phyloP scores from a whole-genome alignment of 2,797 vertebrate species.

The Urophycis tenuis region DNA sequence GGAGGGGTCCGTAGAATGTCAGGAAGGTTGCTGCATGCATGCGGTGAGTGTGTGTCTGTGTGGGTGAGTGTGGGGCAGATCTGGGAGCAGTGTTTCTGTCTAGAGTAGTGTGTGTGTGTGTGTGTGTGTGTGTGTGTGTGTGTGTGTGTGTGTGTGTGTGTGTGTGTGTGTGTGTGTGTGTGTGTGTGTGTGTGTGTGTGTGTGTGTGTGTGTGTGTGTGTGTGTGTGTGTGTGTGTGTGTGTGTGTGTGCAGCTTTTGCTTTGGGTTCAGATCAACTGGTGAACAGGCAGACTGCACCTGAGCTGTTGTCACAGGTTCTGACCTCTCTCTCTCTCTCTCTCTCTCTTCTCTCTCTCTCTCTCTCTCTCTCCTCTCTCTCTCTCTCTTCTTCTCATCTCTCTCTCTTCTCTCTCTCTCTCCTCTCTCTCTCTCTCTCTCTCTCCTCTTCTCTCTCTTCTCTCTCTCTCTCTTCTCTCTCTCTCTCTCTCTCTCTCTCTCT shows the following conservation, averaged over 20 bases:
- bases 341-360: too few species aligned
- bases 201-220: not conserved
- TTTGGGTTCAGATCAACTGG: not conserved
- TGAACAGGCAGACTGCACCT: not conserved
- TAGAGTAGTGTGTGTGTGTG: not conserved
- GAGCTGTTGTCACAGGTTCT: not conserved
- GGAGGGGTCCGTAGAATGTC: conserved; percentile 12
- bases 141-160: not conserved
- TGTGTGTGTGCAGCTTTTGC: not conserved
- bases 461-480: not conserved
- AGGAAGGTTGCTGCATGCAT: conserved; percentile 7
- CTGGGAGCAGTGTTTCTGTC: not conserved
- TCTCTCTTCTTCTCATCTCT: too few species aligned
- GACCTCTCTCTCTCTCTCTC: not conserved
- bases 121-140: not conserved
- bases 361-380: too few species aligned
- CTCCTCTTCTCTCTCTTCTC: not conserved
- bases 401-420: not conserved
- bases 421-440: not conserved
- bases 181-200: not conserved
- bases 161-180: not conserved
- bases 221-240: not conserved
- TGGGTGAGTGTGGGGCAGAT: not conserved
- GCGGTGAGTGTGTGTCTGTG: not conserved
- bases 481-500: not conserved